Evolutionary conservation across 2,888 invertebrate species (phyloP).

Genomic region (Allolobophora icterica): DNA sequence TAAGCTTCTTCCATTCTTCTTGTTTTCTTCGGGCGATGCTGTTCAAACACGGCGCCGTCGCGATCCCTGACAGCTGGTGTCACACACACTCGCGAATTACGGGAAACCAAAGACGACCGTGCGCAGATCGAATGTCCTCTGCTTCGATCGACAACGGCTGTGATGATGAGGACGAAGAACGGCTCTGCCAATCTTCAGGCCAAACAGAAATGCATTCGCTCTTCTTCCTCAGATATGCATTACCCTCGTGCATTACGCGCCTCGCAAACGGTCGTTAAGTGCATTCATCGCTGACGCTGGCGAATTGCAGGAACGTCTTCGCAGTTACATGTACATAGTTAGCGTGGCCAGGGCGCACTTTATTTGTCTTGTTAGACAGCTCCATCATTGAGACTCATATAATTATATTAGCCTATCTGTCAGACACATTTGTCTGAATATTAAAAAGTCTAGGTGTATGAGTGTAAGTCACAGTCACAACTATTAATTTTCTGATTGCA

Average conservation of each 20-base stretch:
- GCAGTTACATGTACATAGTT: background rate
- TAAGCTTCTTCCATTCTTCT: slow-evolving; percentile 18
- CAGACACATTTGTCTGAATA: background rate
- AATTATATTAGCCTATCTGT: too few relatives aligned
- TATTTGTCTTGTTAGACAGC: background rate
- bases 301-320: background rate
- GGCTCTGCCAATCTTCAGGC: background rate
- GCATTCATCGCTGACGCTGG: background rate
- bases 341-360: background rate
- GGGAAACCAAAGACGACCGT: background rate
- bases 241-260: slow-evolving; percentile 4
- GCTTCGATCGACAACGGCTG: background rate
- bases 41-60: background rate
- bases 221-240: background rate
- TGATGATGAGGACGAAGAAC: background rate
- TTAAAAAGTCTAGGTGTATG: background rate
- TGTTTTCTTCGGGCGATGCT: slow-evolving; percentile 20
- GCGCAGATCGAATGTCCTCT: background rate
- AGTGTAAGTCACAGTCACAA: too few relatives aligned
- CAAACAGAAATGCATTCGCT: slow-evolving; percentile 2
- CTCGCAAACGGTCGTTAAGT: background rate
- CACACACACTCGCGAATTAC: background rate
- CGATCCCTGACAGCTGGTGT: slow-evolving; percentile 20
- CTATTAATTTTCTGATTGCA: background rate
- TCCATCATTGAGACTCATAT: background rate